Conservation (phyloP, 1,140 invertebrate species). For the Amphibalanus amphitrite region DNA sequence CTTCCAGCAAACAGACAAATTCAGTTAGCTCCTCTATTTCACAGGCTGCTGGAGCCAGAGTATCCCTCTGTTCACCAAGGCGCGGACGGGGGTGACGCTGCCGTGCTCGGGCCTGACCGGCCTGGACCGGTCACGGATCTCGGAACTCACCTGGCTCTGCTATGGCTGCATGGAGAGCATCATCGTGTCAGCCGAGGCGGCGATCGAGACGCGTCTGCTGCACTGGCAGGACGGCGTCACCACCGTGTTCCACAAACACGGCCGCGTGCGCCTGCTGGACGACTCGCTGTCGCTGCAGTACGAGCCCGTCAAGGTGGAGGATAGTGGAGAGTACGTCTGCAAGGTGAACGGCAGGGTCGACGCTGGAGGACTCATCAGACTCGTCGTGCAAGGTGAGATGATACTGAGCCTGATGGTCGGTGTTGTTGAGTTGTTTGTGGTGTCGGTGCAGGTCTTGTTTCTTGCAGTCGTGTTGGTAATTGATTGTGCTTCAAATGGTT, state of each 20-base stretch:
- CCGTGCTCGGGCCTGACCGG: neutral
- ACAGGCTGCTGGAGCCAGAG: neutral
- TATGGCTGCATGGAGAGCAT: neutral
- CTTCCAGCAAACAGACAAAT: no score
- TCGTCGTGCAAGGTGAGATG: neutral
- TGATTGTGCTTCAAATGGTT: no score
- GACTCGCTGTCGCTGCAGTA: neutral
- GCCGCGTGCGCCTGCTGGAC: neutral
- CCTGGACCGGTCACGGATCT: neutral
- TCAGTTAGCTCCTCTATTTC: neutral
- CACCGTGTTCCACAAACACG: neutral
- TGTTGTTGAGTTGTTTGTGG: no score
- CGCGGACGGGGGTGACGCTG: neutral
- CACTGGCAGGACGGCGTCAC: neutral
- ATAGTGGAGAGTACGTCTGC: neutral
- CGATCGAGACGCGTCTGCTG: neutral
- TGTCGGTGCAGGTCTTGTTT: no score
- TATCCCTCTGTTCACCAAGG: neutral
- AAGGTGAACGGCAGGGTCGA: neutral
- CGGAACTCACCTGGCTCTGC: neutral
- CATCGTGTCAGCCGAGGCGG: neutral
- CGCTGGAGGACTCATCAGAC: neutral
- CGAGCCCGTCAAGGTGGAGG: neutral
- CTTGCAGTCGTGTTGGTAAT: no score
- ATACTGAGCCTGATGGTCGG: no score